Evolutionary conservation across 2,797 vertebrate genomes (phyloP).

Genomic region (Takifugu ocellatus): DNA sequence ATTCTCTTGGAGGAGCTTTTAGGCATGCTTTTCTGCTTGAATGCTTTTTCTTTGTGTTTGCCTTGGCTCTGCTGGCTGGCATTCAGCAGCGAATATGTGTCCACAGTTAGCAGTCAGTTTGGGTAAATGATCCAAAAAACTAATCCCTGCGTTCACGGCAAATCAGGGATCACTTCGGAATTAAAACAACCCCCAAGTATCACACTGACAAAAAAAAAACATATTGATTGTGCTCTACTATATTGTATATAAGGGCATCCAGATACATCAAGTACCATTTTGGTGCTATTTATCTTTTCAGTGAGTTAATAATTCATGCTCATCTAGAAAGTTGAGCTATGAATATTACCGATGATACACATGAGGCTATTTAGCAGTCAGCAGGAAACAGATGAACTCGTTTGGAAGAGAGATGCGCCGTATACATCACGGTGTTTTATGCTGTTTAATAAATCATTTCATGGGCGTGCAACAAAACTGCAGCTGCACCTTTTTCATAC

Average conservation of each 20-base stretch:
- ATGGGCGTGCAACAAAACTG: slow-evolving; percentile 29
- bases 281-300: slow-evolving; percentile 66
- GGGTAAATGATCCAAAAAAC: slow-evolving; percentile 44
- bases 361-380: slow-evolving; percentile 75
- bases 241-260: slow-evolving; percentile 48
- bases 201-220: slow-evolving; percentile 4
- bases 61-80: slow-evolving; percentile 41
- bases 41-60: slow-evolving; percentile 48
- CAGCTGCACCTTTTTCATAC: slow-evolving; percentile 34
- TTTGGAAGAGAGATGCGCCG: slow-evolving; percentile 59
- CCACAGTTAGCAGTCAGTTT: slow-evolving; percentile 45
- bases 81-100: slow-evolving; percentile 41
- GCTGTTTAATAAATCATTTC: slow-evolving; percentile 57
- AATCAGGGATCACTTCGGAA: slow-evolving; percentile 48
- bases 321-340: slow-evolving; percentile 67
- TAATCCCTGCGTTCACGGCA: slow-evolving; percentile 53
- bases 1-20: slow-evolving; percentile 39
- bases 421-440: slow-evolving; percentile 56
- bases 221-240: slow-evolving; percentile 25
- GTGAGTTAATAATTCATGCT: slow-evolving; percentile 75
- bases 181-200: slow-evolving; percentile 36
- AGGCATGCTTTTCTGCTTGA: slow-evolving; percentile 27
- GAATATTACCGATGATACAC: slow-evolving; percentile 76
- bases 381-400: slow-evolving; percentile 68
- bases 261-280: slow-evolving; percentile 62